Base-by-base conservation (phyloP, 1,140 invertebrate species). In the Tetramorium alpestre region DNA sequence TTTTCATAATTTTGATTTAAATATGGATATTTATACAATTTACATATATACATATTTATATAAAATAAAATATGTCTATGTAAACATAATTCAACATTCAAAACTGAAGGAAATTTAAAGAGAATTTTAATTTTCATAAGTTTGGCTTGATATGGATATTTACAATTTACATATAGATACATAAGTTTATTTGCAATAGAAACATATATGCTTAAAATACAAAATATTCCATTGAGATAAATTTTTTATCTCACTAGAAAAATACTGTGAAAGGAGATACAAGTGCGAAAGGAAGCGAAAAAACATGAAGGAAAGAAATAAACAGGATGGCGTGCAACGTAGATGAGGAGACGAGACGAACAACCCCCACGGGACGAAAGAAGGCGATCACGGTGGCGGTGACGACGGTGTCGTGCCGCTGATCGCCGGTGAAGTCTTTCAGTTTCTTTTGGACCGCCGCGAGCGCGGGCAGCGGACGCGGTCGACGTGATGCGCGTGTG, bases 391-490 rank as follows among this genome's bases (percentile, higher is more conserved):
- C 41, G 22, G n/a, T 62, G 13, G 56, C 22, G 22, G 56, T 64
- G 58, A 49, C 41, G 56, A 44, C 38, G 25, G 77, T 54, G 33
- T 51, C 25, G 62, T 49, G 60, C 44, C 25, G 25, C 18, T 65
- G 44, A 67, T 69, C 28, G 33, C 25, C 8, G 25, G 3, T 25
- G 8, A 76, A 90, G 89, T 92, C 93, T 93, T 93, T 94, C 93
- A 94, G 93, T 94, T 94, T 93, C 93, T 91, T 93, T 93, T 92
- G 88, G 87, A 90, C 88, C 87, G 87, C 87, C 92, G 89, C 76
- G 89, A 92, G 92, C 90, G 88, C 87, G 86, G 88, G 87, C 28
- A 80, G 81, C 62, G 62, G 44, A 75, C 41, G 65, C 62, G 60
- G 33, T 60, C 73, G 33, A n/a, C 58, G 44, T 67, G 62, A 67